phyloP scores from a whole-genome alignment of 2,888 invertebrate species.

The Lysandra coridon region DNA sequence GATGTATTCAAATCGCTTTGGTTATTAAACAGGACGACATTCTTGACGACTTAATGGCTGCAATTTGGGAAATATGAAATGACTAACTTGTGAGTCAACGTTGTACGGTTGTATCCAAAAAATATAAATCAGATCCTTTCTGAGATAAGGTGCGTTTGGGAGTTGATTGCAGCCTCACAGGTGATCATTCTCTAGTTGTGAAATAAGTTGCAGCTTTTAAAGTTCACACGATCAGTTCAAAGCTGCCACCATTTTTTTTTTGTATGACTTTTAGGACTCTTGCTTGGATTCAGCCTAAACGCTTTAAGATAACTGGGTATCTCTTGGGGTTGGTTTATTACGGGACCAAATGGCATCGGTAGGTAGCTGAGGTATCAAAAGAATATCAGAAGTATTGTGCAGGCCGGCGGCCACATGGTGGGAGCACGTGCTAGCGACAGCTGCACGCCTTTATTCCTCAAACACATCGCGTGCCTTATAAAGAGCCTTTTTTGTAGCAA shows the following conservation, averaged over 20 bases:
- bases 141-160: not conserved
- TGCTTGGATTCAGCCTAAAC: not conserved
- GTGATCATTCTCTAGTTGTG: not conserved
- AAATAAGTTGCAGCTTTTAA: constrained; percentile 8
- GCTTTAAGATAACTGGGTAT: not conserved
- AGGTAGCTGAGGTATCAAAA: constrained; percentile 18
- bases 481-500: not conserved
- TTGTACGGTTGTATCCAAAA: not conserved
- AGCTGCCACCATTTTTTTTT: not conserved
- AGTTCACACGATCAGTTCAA: not conserved
- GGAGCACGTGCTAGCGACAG: constrained; percentile 51
- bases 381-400: constrained; percentile 23
- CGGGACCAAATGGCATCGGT: not conserved
- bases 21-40: constrained; percentile 6
- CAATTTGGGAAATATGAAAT: not conserved
- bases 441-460: constrained; percentile 40
- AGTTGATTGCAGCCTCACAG: not conserved
- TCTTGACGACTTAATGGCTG: not conserved
- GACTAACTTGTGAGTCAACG: not conserved
- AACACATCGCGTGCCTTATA: constrained; percentile 25
- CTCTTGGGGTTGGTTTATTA: not conserved
- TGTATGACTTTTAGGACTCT: not conserved
- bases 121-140: not conserved
- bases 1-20: not conserved
- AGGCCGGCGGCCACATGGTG: constrained; percentile 35